These are phyloP conservation scores for Meiosimyza decipiens DNA, from an alignment of 2,888 invertebrate genomes.

Conservation along the genomic window DNA sequence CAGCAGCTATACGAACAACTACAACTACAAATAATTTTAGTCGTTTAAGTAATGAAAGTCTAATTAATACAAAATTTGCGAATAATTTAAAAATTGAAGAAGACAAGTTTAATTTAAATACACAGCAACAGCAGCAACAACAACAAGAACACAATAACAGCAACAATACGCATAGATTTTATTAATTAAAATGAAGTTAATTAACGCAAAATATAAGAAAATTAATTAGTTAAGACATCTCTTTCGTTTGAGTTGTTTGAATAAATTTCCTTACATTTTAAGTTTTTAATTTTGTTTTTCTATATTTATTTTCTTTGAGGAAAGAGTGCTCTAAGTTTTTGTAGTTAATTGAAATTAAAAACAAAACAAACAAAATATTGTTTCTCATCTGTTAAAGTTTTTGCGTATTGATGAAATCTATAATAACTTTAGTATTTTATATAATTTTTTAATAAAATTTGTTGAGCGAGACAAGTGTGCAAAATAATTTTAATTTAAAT, in stretches of 20 bases:
- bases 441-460: background rate
- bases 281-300: background rate
- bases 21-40: constrained; percentile 32
- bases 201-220: background rate
- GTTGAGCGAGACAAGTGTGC: constrained; percentile 40
- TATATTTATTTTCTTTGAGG: background rate
- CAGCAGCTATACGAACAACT: constrained; percentile 35
- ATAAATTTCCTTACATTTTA: background rate
- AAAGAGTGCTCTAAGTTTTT: no score
- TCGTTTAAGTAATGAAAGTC: constrained; percentile 36
- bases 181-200: constrained; percentile 31
- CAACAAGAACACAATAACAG: constrained; percentile 30
- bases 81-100: constrained; percentile 41
- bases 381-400: no score
- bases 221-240: no score
- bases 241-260: background rate
- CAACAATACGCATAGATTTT: constrained; percentile 32
- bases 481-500: constrained; percentile 34
- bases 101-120: constrained; percentile 37
- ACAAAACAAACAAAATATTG: no score
- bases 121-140: constrained; percentile 31
- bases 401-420: no score
- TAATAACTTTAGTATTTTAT: no score
- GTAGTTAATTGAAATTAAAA: no score
- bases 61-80: constrained; percentile 28